Evolutionary conservation across 2,113 vertebrate genomes (phyloP).

Genomic region (Myrmophylax atrothorax): DNA sequence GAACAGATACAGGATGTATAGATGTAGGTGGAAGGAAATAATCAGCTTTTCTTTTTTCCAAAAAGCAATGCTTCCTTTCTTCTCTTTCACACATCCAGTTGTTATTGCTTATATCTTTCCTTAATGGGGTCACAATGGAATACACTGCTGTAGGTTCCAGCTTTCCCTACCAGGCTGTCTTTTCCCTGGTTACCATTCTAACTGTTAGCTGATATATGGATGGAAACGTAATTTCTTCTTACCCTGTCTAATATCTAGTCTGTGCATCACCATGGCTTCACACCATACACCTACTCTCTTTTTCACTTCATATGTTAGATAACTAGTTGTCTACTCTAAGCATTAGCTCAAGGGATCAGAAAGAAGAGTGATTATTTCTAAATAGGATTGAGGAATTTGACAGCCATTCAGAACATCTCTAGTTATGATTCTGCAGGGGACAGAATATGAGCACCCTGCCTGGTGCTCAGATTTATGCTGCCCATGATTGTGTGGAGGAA

Average conservation of each 20-base stretch:
- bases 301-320: slow-evolving; percentile 19
- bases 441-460: too few species aligned
- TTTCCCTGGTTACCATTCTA: neutral
- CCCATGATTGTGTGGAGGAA: neutral
- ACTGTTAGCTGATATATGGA: neutral
- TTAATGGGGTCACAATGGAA: neutral
- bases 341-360: neutral
- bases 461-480: neutral
- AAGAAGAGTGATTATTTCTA: neutral
- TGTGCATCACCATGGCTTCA: slow-evolving; percentile 12
- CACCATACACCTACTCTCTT: slow-evolving; percentile 16
- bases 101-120: neutral
- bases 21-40: neutral
- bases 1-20: neutral
- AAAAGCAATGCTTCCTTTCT: neutral
- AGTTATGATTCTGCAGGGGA: neutral
- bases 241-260: neutral
- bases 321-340: neutral
- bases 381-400: neutral
- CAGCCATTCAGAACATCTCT: slow-evolving; percentile 6
- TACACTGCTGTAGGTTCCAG: neutral
- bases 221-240: neutral
- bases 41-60: neutral
- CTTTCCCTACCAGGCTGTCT: neutral
- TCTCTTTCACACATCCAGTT: neutral